Percentiles rank a stretch among this genome's conserved stretches.
phyloP scores from a whole-genome alignment of 2,113 vertebrate species.

The Rhinolophus ferrumequinum region DNA sequence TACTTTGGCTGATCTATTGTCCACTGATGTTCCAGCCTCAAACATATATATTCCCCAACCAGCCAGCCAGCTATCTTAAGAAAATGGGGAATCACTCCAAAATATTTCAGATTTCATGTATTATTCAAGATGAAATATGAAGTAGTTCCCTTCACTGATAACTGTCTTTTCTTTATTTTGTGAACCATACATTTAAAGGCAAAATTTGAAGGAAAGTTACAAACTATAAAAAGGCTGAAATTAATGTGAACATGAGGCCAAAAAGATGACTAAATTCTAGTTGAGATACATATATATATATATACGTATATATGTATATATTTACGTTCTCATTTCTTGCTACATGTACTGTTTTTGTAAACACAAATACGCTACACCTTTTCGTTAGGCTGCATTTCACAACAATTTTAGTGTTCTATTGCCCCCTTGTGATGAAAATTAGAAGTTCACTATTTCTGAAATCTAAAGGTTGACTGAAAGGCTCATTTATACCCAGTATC shows the following conservation, averaged over 20 bases:
- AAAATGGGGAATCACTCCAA: background rate
- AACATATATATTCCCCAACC: background rate
- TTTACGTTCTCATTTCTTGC: slow-evolving; percentile 4
- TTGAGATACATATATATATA: background rate
- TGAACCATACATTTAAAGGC: background rate
- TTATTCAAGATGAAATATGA: slow-evolving; percentile 22
- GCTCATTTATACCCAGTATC: background rate
- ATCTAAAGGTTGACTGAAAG: background rate
- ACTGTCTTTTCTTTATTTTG: background rate
- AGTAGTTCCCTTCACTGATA: background rate
- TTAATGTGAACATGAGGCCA: background rate
- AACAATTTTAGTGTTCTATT: slow-evolving; percentile 56
- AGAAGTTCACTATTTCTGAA: slow-evolving; percentile 44
- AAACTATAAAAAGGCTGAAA: background rate
- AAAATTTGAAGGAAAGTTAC: slow-evolving; percentile 35
- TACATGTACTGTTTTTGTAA: background rate
- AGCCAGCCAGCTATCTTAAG: background rate
- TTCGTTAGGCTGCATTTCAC: background rate
- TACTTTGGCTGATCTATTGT: background rate
- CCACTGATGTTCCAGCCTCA: background rate
- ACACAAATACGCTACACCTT: background rate
- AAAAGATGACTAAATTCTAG: slow-evolving; percentile 31
- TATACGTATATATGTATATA: no score
- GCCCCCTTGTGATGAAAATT: slow-evolving; percentile 60
- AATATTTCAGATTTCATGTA: background rate